phyloP scores from a whole-genome alignment of 2,888 invertebrate genomes.

The Drosophila anomalata region DNA sequence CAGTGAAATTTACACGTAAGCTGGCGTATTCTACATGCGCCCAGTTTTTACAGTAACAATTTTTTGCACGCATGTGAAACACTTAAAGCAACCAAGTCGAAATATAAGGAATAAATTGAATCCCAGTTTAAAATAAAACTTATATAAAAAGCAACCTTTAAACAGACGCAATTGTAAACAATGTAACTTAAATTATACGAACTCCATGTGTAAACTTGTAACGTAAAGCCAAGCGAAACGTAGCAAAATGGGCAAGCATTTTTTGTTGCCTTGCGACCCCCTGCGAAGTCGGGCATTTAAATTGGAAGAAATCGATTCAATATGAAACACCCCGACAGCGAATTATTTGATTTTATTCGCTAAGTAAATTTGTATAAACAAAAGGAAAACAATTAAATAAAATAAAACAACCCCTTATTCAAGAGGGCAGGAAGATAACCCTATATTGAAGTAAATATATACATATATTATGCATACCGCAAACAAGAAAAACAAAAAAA shows the following conservation, averaged over 20 bases:
- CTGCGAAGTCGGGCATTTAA: constrained; percentile 1
- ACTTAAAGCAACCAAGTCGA: constrained; percentile 37
- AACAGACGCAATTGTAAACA: constrained; percentile 55
- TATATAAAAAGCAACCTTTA: constrained; percentile 20
- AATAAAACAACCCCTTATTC: neutral
- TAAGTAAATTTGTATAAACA: constrained; percentile 61
- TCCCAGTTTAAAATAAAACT: constrained; percentile 12
- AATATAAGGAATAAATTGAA: constrained; percentile 11
- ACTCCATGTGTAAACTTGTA: constrained; percentile 38
- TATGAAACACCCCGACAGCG: constrained; percentile 20
- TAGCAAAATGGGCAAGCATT: constrained; percentile 32
- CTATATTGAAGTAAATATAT: constrained; percentile 38
- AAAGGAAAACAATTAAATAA: constrained; percentile 1
- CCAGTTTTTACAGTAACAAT: constrained; percentile 64
- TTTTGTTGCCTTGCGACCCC: constrained; percentile 15
- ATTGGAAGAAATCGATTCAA: constrained; percentile 12
- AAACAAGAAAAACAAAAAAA: constrained; percentile 23
- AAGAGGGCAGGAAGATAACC: constrained; percentile 27
- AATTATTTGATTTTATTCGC: constrained; percentile 64
- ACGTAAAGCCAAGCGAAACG: constrained; percentile 42
- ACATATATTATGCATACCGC: constrained; percentile 43
- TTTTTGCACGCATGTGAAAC: constrained; percentile 55
- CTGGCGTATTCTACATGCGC: constrained; percentile 59
- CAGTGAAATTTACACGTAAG: constrained; percentile 60
- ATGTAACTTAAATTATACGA: constrained; percentile 55